Conservation (phyloP, 2,888 invertebrate genomes). For the Temnothorax ravouxi region DNA sequence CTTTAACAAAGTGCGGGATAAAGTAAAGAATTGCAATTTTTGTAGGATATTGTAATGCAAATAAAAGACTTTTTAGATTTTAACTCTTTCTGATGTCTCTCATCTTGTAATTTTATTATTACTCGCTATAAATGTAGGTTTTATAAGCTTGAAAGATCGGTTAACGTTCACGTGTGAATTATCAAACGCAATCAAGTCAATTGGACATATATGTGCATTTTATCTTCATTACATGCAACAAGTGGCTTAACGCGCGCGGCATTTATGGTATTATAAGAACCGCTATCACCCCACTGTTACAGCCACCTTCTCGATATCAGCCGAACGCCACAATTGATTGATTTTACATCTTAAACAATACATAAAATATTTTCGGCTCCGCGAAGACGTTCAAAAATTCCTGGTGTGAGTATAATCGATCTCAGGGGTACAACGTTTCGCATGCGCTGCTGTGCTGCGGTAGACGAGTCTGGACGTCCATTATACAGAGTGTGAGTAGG, state of each 20-base stretch:
- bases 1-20: conserved; percentile 14
- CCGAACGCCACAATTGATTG: conserved; percentile 33
- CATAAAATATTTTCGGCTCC: conserved; percentile 17
- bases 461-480: conserved; percentile 52
- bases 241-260: conserved; percentile 15
- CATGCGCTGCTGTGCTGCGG: conserved; percentile 59
- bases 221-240: conserved; percentile 33
- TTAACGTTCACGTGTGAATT: background rate
- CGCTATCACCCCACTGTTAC: background rate
- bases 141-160: background rate
- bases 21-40: conserved; percentile 10
- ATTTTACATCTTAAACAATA: conserved; percentile 56
- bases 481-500: conserved; percentile 35
- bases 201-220: conserved; percentile 10
- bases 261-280: background rate
- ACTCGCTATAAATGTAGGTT: background rate
- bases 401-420: conserved; percentile 32
- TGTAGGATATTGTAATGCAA: background rate
- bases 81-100: background rate
- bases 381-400: conserved; percentile 30
- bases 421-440: conserved; percentile 37
- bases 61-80: background rate
- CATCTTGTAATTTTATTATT: background rate
- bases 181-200: conserved; percentile 1
- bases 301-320: conserved; percentile 30